These are phyloP conservation scores for Cinclus mexicanus DNA, from an alignment of 2,113 vertebrate genomes.

Conservation along the genomic window DNA sequence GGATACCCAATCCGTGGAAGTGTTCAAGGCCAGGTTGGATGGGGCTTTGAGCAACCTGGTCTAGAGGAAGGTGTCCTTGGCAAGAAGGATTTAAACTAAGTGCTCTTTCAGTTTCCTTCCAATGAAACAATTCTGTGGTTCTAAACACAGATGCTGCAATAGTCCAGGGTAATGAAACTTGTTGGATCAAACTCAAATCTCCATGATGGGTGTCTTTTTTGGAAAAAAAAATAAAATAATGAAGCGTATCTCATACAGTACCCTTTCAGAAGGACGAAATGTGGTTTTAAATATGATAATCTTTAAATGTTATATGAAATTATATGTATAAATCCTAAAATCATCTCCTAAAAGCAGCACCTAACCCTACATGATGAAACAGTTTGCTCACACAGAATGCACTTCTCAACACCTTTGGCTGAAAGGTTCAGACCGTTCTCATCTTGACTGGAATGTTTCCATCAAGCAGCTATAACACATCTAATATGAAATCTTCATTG, in stretches of 20 bases:
- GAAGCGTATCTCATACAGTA: not conserved
- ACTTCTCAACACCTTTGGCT: not conserved
- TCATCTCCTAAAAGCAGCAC: not conserved
- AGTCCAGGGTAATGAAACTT: not conserved
- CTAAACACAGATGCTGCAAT: not conserved
- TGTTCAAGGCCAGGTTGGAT: not conserved
- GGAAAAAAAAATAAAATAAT: not conserved
- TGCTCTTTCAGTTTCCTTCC: not conserved
- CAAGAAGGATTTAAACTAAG: not conserved
- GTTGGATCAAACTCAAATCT: not conserved
- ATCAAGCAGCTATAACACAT: not conserved
- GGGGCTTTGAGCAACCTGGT: not conserved
- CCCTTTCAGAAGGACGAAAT: not conserved
- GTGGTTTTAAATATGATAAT: not conserved
- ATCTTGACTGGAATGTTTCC: not conserved
- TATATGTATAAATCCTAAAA: not conserved
- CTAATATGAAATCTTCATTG: not conserved
- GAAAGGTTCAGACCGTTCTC: not conserved
- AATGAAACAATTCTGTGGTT: not conserved
- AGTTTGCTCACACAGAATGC: not conserved
- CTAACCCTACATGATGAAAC: not conserved
- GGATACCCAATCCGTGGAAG: not conserved
- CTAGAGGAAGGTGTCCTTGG: not conserved
- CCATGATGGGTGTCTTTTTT: not conserved
- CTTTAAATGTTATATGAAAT: not conserved